Evolutionary conservation across 1,140 invertebrate species (phyloP), one percentile per base, ranked within the genome.

Genomic region (Drosophila paulistorum): DNA sequence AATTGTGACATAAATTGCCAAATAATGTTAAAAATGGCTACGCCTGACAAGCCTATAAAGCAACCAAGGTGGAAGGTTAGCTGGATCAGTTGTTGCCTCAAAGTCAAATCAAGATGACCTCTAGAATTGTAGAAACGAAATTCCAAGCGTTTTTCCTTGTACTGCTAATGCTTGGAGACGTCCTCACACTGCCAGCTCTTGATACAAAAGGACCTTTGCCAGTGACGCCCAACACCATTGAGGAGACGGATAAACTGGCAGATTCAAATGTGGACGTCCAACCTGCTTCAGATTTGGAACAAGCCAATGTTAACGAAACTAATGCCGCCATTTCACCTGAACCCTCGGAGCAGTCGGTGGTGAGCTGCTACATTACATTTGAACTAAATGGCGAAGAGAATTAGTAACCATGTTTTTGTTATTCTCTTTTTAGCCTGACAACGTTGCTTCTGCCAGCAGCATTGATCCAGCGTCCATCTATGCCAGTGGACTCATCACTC

Each of bases 391-490:
- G 7, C 1, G 35, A 37, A 54, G 1, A 1, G 4, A 4, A 0
- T n/a, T 26, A 10, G 2, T 45, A 55, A 13, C 30, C 30, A 7
- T 6, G 7, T 2, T 39, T 13, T 33, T 13, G 0, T 4, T 23
- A 48, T 9, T 39, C 14, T 6, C 3, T 17, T n/a, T 26, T 1
- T 55, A 86, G 83, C 54, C 83, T 0, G 77, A 90, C 57, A 81
- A 74, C 65, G 77, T 72, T n/a, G 78, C 71, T 42, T 84, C 76
- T 7, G 89, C 59, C 6, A 82, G 79, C 67, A 80, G 55, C 70
- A 78, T 87, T 51, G 81, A 91, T 64, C 80, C 90, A 7, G 68
- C 74, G n/a, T 65, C 76, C n/a, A 58, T 91, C 7, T 92, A 92
- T 59, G 79, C 79, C 1, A 61, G 74, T 10, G 82, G 82, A 14